A percentile compares a stretch with the other conserved stretches of the same genome.
Evolutionary conservation across 2,113 vertebrate species (phyloP).

Genomic region (Cyanoliseus patagonus): DNA sequence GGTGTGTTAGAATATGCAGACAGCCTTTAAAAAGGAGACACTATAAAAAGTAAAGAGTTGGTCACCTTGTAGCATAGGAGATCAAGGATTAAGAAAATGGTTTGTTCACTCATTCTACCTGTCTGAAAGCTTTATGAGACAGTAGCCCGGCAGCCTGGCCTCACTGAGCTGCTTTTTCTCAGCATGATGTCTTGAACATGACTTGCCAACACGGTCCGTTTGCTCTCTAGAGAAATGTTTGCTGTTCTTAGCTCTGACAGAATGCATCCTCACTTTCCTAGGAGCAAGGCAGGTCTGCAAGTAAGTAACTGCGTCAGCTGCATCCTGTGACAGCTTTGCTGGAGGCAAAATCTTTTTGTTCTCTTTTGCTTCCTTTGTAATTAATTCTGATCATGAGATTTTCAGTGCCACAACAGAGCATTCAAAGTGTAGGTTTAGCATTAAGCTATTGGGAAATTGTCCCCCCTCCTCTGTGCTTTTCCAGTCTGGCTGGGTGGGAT

Average conservation of each 20-base stretch:
- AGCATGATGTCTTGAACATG: not conserved
- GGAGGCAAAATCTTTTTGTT: not conserved
- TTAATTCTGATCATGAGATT: not conserved
- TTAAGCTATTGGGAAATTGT: not conserved
- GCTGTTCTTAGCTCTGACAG: not conserved
- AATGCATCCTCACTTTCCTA: not conserved
- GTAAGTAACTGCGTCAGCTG: rapidly evolving
- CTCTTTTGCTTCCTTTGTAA: not conserved
- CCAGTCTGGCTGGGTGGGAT: not conserved
- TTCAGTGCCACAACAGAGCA: not conserved
- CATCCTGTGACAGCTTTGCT: not conserved
- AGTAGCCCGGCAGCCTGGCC: not conserved
- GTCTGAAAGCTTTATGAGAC: rapidly evolving
- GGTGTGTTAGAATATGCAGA: rapidly evolving
- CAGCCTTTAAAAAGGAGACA: not conserved
- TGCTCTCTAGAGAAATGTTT: not conserved
- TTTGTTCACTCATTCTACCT: not conserved
- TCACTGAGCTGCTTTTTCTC: not conserved
- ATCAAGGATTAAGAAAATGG: not conserved
- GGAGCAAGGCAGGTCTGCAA: not conserved
- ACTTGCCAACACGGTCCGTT: not conserved
- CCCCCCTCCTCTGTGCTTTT: rapidly evolving
- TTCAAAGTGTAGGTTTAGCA: not conserved
- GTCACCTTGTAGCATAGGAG: not conserved
- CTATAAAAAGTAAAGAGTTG: not conserved